Evolutionary conservation across 2,113 vertebrate species (phyloP).

Genomic region (Plectropomus leopardus): DNA sequence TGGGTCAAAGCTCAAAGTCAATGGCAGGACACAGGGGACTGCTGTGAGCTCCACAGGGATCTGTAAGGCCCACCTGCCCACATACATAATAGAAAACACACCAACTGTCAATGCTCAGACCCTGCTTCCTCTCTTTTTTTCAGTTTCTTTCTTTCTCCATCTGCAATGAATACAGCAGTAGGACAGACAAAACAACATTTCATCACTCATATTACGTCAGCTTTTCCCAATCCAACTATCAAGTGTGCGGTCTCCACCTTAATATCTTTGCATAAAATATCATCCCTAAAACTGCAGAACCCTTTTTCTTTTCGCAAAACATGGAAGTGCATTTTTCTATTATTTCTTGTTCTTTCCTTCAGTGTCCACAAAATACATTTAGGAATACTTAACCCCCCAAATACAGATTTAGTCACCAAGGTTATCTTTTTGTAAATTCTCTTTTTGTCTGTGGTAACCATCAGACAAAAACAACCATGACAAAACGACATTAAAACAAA

Average conservation of each 20-base stretch:
- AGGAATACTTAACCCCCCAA: too few relatives aligned
- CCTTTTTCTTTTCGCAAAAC: too few relatives aligned
- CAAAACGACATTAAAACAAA: too few relatives aligned
- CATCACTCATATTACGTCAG: neutral
- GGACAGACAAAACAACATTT: slow-evolving; percentile 16
- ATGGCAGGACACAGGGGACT: slow-evolving; percentile 46
- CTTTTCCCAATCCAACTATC: neutral
- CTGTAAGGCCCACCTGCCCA: slow-evolving; percentile 56
- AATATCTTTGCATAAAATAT: neutral
- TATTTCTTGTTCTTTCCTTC: neutral
- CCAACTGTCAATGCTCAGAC: slow-evolving; percentile 50
- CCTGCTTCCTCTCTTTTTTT: neutral
- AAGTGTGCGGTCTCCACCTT: neutral
- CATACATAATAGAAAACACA: slow-evolving; percentile 77
- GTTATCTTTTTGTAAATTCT: too few relatives aligned
- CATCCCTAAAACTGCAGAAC: neutral
- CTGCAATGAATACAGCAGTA: neutral
- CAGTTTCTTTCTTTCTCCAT: neutral
- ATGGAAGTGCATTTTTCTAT: neutral
- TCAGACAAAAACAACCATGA: too few relatives aligned
- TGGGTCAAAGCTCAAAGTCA: slow-evolving; percentile 70
- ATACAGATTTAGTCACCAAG: too few relatives aligned
- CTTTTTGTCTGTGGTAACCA: too few relatives aligned
- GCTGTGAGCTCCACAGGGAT: slow-evolving; percentile 42
- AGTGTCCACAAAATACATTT: neutral